These are phyloP conservation scores for Dasysyrphus tricinctus DNA, from an alignment of 2,888 invertebrate genomes.

Conservation along the genomic window DNA sequence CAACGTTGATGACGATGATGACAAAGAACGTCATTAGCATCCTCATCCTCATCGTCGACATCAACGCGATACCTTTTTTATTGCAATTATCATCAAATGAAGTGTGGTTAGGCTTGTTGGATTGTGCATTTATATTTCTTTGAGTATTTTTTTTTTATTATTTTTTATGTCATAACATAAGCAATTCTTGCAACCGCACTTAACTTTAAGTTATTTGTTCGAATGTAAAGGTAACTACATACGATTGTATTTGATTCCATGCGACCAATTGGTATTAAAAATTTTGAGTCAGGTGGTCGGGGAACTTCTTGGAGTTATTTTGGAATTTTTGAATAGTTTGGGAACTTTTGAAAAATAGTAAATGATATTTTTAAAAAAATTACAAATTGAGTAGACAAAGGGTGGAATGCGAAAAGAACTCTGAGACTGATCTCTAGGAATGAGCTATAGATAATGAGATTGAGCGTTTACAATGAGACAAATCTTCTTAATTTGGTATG, in stretches of 20 bases:
- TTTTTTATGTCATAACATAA: conserved; percentile 60
- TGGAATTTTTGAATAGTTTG: too few species aligned
- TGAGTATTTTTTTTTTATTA: conserved; percentile 5
- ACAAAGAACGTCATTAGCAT: conserved; percentile 47
- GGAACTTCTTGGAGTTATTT: too few species aligned
- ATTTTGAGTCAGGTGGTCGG: too few species aligned
- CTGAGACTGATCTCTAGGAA: too few species aligned
- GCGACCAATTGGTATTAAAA: not conserved
- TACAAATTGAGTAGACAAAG: too few species aligned
- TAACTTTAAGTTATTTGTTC: not conserved
- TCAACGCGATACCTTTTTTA: conserved; percentile 49
- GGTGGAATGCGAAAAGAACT: too few species aligned
- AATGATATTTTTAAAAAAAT: too few species aligned
- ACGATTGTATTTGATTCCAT: not conserved
- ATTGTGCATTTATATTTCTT: conserved; percentile 12
- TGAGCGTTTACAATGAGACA: too few species aligned
- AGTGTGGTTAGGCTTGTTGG: conserved; percentile 57
- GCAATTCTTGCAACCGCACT: conserved; percentile 38
- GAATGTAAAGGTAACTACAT: not conserved
- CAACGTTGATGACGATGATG: conserved; percentile 14
- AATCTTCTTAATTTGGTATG: too few species aligned
- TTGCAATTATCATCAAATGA: conserved; percentile 63
- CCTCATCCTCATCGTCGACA: conserved; percentile 48
- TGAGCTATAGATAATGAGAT: too few species aligned
- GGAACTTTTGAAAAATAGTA: too few species aligned